Conservation (phyloP, 2,113 vertebrate genomes). For the Halcyon malimbica region DNA sequence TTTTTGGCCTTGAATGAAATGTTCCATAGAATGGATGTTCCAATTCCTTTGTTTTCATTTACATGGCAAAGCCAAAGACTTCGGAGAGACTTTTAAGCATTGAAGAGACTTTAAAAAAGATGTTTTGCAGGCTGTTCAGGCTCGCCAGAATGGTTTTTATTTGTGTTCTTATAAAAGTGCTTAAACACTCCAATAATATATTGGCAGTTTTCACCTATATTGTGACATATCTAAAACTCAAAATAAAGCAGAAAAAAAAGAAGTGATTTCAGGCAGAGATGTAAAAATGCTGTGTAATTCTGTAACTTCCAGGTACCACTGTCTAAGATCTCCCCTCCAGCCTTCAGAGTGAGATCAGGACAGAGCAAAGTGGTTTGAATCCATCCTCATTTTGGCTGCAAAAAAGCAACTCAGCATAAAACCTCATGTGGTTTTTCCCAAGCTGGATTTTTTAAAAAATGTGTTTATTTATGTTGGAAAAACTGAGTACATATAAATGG, state of each 20-base stretch:
- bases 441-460: no score
- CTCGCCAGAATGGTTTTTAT: slow-evolving; percentile 30
- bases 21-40: background rate
- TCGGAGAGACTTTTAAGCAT: slow-evolving; percentile 24
- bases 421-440: background rate
- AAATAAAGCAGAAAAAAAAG: background rate
- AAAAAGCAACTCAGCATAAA: background rate
- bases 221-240: background rate
- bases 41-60: background rate
- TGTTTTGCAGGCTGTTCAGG: background rate
- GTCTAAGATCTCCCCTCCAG: background rate
- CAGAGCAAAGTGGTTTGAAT: background rate
- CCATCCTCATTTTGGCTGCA: background rate
- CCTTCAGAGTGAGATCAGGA: background rate
- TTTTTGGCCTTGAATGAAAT: background rate
- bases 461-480: no score
- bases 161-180: background rate
- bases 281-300: background rate
- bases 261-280: background rate
- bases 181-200: background rate
- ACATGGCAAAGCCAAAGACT: slow-evolving; percentile 6
- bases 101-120: background rate
- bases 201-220: background rate
- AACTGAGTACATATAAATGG: background rate
- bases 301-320: fast-evolving